phyloP scores from a whole-genome alignment of 2,888 invertebrate species.

The Amiota communis region DNA sequence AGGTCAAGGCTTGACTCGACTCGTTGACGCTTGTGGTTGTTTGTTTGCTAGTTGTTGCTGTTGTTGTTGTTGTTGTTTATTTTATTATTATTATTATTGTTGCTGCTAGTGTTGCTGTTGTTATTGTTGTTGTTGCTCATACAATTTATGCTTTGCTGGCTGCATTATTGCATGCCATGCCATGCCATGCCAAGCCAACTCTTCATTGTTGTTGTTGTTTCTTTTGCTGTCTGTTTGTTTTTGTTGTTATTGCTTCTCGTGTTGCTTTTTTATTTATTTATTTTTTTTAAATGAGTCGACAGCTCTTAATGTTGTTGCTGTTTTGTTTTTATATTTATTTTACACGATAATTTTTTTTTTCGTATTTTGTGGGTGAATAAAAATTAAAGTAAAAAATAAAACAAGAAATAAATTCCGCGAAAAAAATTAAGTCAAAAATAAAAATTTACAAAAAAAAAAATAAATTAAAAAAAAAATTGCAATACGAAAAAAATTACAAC shows the following conservation, averaged over 20 bases:
- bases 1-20: conserved; percentile 69
- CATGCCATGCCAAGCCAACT: not conserved
- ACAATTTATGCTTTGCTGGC: conserved; percentile 72
- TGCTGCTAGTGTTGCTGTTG: too few species aligned
- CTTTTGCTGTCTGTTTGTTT: too few species aligned
- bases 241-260: conserved; percentile 38
- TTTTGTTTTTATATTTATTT: not conserved
- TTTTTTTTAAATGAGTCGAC: conserved; percentile 3
- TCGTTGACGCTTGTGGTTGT: conserved; percentile 72
- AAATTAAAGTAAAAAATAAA: conserved; percentile 54
- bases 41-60: conserved; percentile 43
- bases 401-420: not conserved
- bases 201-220: conserved; percentile 42
- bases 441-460: not conserved
- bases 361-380: conserved; percentile 59
- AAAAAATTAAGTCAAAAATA: too few species aligned
- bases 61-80: conserved; percentile 40
- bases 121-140: conserved; percentile 48
- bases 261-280: conserved; percentile 36
- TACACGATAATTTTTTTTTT: conserved; percentile 53
- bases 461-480: not conserved
- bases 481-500: conserved; percentile 30
- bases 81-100: conserved; percentile 24
- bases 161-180: conserved; percentile 70
- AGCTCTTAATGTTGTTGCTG: not conserved